Base-by-base conservation (phyloP, 2,888 invertebrate genomes). In the Volucella bombylans region DNA sequence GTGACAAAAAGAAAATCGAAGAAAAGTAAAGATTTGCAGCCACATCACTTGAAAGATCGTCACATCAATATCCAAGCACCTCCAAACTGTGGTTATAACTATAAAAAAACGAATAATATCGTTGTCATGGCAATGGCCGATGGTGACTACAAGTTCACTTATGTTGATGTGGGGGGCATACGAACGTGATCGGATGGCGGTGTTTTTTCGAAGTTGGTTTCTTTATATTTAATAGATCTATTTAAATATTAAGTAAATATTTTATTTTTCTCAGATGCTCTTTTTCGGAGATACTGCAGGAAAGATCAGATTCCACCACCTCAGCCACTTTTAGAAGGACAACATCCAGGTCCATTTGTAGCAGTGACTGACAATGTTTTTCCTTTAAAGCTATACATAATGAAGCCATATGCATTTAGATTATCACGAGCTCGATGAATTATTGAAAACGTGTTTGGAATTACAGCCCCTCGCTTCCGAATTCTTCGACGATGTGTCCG, bases 301-400 rank as follows among this genome's bases (percentile, higher is more conserved):
- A 78, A 18, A 64, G 14, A n/a, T 23, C 31, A 2, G 45, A 57
- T 78, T 62, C 78, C 78, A 15, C 52, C 62, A 31, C 59, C 69
- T 45, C 52, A 62, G 54, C 69, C 69, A 55, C 68, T 77, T 38
- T 54, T 62, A 68, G 54, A 67, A n/a, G 47, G 57, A 67, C 67
- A 76, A 11, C 41, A 23, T 10, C 62, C 78, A 62, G 59, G 62
- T 38, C 54, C 62, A 45, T 69, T 69, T 64, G 69, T 78, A 11
- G 62, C 69, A 31, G 68, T 69, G 38, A 55, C 69, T 62, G 69
- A 62, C 69, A 39, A 78, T 47, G 54, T 69, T 45, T 78, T 62
- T 41, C 69, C 77, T 2, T 59, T 77, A 55, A 61, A 69, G 50
- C 39, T 62, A n/a, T n/a, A n/a, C n/a, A n/a, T n/a, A n/a, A n/a